Conservation (phyloP, 2,113 vertebrate species). For the Paramormyrops kingsleyae region DNA sequence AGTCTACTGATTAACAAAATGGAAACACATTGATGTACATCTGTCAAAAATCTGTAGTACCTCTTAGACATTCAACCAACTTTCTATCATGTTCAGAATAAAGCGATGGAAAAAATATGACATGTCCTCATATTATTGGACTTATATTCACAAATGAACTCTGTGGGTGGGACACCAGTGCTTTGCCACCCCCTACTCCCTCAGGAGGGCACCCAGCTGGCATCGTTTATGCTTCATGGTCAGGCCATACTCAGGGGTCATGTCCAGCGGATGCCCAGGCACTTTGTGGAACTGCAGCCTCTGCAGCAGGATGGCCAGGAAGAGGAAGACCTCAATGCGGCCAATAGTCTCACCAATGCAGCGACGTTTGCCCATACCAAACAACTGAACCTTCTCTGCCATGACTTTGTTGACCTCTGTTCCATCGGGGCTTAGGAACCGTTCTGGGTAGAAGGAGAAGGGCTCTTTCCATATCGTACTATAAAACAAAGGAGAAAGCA, state of each 20-base stretch:
- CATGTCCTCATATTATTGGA: background rate
- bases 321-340: constrained; percentile 81
- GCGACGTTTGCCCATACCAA: constrained; percentile 79
- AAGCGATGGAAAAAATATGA: background rate
- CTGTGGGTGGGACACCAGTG: background rate
- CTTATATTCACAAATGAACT: background rate
- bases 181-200: constrained; percentile 39
- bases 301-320: constrained; percentile 78
- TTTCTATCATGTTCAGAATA: background rate
- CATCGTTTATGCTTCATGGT: constrained; percentile 80
- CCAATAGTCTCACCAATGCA: constrained; percentile 83
- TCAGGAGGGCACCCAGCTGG: constrained; percentile 51
- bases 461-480: constrained; percentile 85
- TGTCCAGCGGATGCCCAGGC: constrained; percentile 60
- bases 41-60: background rate
- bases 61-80: background rate
- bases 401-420: constrained; percentile 55
- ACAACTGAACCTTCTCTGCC: constrained; percentile 70
- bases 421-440: constrained; percentile 67
- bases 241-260: constrained; percentile 78
- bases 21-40: background rate
- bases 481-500: constrained; percentile 15
- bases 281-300: constrained; percentile 61
- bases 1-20: background rate
- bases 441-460: constrained; percentile 67